Evolutionary conservation across 2,113 vertebrate genomes (phyloP).

Genomic region (Takifugu flavidus): DNA sequence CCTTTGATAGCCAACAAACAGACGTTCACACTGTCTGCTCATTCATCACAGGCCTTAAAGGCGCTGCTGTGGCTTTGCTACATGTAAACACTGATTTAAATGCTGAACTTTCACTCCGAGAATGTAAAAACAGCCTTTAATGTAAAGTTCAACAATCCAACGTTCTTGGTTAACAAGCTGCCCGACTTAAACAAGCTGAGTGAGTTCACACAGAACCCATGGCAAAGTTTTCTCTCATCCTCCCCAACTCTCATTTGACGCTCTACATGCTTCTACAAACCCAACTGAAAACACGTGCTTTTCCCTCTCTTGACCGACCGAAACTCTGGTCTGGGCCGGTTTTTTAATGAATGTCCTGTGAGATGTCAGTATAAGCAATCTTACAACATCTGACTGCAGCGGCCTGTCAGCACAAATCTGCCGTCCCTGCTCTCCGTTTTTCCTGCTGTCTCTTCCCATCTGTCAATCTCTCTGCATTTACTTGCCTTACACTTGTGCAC

Average conservation of each 20-base stretch:
- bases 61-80: too few relatives aligned
- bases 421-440: slow-evolving; percentile 40
- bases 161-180: too few relatives aligned
- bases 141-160: too few relatives aligned
- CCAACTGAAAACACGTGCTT: not conserved
- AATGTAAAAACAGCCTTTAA: too few relatives aligned
- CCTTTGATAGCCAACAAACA: not conserved
- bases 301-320: not conserved
- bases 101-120: too few relatives aligned
- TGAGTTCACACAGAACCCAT: too few relatives aligned
- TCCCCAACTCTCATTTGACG: not conserved
- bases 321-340: slow-evolving; percentile 35
- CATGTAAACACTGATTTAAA: too few relatives aligned
- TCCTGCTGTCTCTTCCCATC: slow-evolving; percentile 58
- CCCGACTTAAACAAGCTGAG: too few relatives aligned
- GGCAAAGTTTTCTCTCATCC: too few relatives aligned
- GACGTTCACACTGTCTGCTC: too few relatives aligned
- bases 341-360: slow-evolving; percentile 27
- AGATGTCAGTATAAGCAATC: slow-evolving; percentile 46
- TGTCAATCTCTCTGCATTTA: slow-evolving; percentile 57
- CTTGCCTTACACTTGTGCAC: slow-evolving; percentile 11
- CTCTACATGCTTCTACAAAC: not conserved
- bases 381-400: slow-evolving; percentile 49
- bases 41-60: too few relatives aligned
- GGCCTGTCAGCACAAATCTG: slow-evolving; percentile 65